Evolutionary conservation across 2,113 vertebrate genomes (phyloP), one percentile per base, ranked within the genome.

Genomic region (Coracopsis vasa): DNA sequence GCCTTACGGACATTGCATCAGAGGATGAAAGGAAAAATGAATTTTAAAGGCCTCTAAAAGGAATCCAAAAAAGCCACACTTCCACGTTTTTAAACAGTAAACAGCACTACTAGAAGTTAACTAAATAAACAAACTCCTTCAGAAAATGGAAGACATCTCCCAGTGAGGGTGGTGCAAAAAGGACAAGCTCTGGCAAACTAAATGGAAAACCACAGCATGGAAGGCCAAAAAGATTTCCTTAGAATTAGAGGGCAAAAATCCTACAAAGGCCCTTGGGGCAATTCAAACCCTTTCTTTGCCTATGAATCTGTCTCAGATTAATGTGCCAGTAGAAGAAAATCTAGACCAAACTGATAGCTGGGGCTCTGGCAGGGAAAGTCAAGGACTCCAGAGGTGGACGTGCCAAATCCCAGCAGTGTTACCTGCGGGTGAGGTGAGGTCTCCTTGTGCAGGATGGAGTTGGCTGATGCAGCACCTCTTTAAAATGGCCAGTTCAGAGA

Each of bases 401-500:
- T 72, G 58, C 25, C 35, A 48, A 33, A 33, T 7, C 5, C 31
- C n/a, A 18, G 60, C 0, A 1, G 35, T 21, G 15, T 50, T 56
- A 44, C 23, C 42, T 31, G 7, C 2, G 16, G 44, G 19, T 5
- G 33, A 44, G 37, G 27, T 4, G 50, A 35, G 37, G 20, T 12
- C 4, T 65, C 33, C 2, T 4, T 18, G 25, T 7, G 0, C 21
- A 31, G 39, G 29, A 23, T 10, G 19, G 45, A 62, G 33, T 2
- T 29, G 60, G 35, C 60, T 51, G 27, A 10, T 17, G 35, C 7
- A 19, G 47, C 5, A 18, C 6, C 31, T 67, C 45, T n/a, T 71
- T 67, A 37, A 73, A 48, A 93, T n/a, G 61, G 31, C 73, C 41
- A 27, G 80, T n/a, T 35, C 0, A 8, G 42, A 44, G 42, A 31